Evolutionary conservation across 2,113 vertebrate genomes (phyloP), one percentile per base, ranked within the genome.

Genomic region (Neodon shergylaensis): DNA sequence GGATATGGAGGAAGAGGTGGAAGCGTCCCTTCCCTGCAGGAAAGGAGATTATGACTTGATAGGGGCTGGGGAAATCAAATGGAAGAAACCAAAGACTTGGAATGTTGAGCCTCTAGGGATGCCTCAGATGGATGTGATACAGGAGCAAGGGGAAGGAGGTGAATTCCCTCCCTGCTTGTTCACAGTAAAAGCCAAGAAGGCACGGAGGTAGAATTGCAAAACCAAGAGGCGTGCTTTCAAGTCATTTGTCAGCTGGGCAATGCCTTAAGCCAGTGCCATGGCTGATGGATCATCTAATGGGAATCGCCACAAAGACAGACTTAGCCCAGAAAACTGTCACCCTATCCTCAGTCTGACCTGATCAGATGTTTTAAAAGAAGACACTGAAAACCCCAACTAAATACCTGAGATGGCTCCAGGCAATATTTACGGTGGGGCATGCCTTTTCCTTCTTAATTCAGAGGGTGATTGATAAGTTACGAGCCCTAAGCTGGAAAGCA

Each of bases 1-100:
- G 97, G 97, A 97, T 97, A 91, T 96, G 97, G 94, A 97, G 97
- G 97, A 98, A 98, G 97, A 95, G 95, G 97, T 97, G 97, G 97
- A 98, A 98, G 95, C 97, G 92, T 91, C 88, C 87, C 88, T 97
- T 97, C 89, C 92, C 95, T 97, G 97, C 97, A 97, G 97, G 97
- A 98, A 98, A 95, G 82, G 97, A 97, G 97, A 98, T 98, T 98
- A 97, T 97, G 94, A 93, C 82, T 96, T 96, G 94, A 96, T 92
- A 44, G 76, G 92, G 85, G 86, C 86, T 97, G 82, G 93, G 97
- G 97, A 97, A 98, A 97, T 97, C 93, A 96, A 96, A 93, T 91
- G 54, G 54, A 96, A 97, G 94, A 96, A 97, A 96, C 68, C 47
- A 79, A 96, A 98, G 94, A 94, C 85, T 82, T 96, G 97, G 94